Evolutionary conservation across 2,113 vertebrate species (phyloP).

Genomic region (Erythrolamprus reginae): DNA sequence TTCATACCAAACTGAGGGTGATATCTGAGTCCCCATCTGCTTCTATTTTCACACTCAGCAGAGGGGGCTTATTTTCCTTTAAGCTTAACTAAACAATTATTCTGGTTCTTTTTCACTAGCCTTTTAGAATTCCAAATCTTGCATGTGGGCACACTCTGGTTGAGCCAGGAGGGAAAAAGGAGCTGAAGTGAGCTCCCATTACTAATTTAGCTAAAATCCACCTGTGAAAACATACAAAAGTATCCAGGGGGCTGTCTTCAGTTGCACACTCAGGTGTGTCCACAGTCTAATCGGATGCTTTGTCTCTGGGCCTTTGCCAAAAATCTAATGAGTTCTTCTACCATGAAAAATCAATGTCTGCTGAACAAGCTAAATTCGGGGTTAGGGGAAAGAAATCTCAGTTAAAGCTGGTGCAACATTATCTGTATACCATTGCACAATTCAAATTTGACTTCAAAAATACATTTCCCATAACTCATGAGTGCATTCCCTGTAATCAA

Average conservation of each 20-base stretch:
- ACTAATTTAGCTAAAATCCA: constrained; percentile 53
- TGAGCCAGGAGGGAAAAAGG: constrained; percentile 40
- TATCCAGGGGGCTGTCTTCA: constrained; percentile 16
- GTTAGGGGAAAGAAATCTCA: background rate
- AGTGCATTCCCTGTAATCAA: constrained; percentile 13
- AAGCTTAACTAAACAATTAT: background rate
- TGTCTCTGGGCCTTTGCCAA: constrained; percentile 9
- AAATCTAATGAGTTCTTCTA: constrained; percentile 25
- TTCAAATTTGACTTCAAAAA: constrained; percentile 14
- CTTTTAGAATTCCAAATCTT: constrained; percentile 7
- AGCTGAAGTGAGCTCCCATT: constrained; percentile 45
- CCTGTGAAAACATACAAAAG: constrained; percentile 51
- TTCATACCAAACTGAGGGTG: no score
- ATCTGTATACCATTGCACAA: background rate
- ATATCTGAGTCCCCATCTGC: no score
- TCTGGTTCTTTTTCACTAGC: background rate
- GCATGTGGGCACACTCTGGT: background rate
- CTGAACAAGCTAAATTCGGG: constrained; percentile 12
- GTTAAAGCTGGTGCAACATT: background rate
- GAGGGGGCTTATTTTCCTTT: no score
- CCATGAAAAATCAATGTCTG: background rate
- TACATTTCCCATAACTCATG: background rate
- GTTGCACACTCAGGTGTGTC: constrained; percentile 42
- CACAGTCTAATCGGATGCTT: constrained; percentile 35
- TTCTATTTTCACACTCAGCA: no score